Conservation (phyloP, 2,888 invertebrate genomes). For the Caenorhabditis plicata region DNA sequence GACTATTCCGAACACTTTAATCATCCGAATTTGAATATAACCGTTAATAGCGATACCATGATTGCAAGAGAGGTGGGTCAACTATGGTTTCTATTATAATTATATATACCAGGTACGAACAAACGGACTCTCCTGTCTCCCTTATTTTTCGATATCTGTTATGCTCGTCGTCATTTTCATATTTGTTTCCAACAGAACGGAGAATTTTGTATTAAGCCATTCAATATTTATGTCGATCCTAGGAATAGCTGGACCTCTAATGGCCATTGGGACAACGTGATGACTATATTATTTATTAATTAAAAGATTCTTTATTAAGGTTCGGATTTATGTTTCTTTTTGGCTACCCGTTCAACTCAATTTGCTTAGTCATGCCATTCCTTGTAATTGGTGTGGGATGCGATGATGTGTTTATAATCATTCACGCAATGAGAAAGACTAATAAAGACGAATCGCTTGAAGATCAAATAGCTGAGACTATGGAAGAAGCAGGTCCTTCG, state of each 20-base stretch:
- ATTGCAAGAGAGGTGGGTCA: constrained; percentile 55
- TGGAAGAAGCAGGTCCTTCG: constrained; percentile 54
- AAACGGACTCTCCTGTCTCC: constrained; percentile 52
- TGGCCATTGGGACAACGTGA: constrained; percentile 46
- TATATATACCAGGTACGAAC: no score
- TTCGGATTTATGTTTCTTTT: constrained; percentile 49
- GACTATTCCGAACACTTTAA: constrained; percentile 40
- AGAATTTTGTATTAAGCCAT: constrained; percentile 44
- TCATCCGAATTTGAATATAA: constrained; percentile 47
- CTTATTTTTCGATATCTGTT: constrained; percentile 49
- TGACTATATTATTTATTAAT: no score
- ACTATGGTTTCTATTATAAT: no score
- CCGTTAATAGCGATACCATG: constrained; percentile 48
- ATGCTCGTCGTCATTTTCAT: constrained; percentile 45
- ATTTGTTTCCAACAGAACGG: constrained; percentile 37
- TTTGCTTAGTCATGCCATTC: constrained; percentile 58
- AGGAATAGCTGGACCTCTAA: constrained; percentile 51
- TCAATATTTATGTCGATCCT: constrained; percentile 45
- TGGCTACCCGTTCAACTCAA: constrained; percentile 54
- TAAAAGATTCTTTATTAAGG: no score
- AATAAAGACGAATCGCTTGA: constrained; percentile 41
- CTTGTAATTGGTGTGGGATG: constrained; percentile 56
- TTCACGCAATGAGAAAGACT: constrained; percentile 52
- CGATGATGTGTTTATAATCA: constrained; percentile 58
- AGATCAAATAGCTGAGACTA: constrained; percentile 49